Conservation (phyloP, 30 jellyfish, hydroid and myxozoan genomes). For the Sanderia malayensis region DNA sequence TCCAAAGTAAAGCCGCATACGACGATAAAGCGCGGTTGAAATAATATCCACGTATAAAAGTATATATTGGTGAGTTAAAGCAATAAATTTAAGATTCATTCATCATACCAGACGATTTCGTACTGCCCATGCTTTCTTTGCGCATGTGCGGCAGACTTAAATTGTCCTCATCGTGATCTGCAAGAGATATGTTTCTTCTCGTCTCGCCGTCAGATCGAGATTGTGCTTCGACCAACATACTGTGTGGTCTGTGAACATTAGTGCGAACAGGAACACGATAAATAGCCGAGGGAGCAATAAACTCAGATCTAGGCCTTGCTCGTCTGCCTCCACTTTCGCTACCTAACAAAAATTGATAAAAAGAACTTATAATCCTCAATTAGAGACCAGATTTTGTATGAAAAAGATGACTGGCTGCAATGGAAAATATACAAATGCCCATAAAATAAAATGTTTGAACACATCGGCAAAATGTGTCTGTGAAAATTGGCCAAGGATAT, state of each 20-base stretch:
- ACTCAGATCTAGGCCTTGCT: constrained; percentile 67
- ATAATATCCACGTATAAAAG: too few relatives aligned
- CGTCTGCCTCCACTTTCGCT: constrained; percentile 58
- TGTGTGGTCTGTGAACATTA: constrained; percentile 41
- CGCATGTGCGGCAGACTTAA: constrained; percentile 17
- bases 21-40: too few relatives aligned
- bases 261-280: constrained; percentile 33
- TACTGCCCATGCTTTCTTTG: constrained; percentile 52
- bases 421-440: too few relatives aligned
- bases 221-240: constrained; percentile 48
- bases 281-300: constrained; percentile 49
- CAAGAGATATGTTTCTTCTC: constrained; percentile 24
- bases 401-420: too few relatives aligned
- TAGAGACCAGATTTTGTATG: too few relatives aligned
- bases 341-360: constrained; percentile 21
- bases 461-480: too few relatives aligned
- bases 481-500: too few relatives aligned
- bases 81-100: too few relatives aligned
- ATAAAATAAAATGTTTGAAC: too few relatives aligned
- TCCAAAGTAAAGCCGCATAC: too few relatives aligned
- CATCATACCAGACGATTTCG: constrained; percentile 57
- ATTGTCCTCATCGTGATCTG: constrained; percentile 31
- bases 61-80: too few relatives aligned
- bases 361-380: too few relatives aligned
- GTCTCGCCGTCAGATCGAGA: constrained; percentile 19